A percentile compares a stretch with the other conserved stretches of the same genome.
These are phyloP conservation scores for Carassius auratus DNA, from an alignment of 2,113 vertebrate genomes.

Conservation along the genomic window DNA sequence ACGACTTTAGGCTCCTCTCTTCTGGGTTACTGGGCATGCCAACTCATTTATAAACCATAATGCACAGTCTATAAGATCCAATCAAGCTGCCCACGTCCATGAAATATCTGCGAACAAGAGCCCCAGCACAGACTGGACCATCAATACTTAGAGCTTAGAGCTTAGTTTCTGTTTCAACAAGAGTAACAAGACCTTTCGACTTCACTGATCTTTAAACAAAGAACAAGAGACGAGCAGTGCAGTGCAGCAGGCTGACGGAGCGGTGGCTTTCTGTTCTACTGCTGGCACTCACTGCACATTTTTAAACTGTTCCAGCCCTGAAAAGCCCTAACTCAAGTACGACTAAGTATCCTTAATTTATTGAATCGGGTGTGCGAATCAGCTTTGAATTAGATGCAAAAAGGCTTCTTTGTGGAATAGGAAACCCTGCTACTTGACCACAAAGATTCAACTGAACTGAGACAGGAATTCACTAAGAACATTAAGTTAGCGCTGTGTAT, in stretches of 20 bases:
- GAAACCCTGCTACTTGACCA: background rate
- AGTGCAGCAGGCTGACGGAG: background rate
- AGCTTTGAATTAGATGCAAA: slow-evolving; percentile 15
- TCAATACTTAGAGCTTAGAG: background rate
- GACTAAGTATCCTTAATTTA: slow-evolving; percentile 33
- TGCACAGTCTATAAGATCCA: slow-evolving; percentile 8
- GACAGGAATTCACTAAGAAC: background rate
- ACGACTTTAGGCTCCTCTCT: background rate
- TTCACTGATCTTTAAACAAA: slow-evolving; percentile 40
- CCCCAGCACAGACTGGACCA: slow-evolving; percentile 11
- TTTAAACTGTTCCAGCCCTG: background rate
- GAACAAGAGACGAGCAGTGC: slow-evolving; percentile 11
- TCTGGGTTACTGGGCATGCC: background rate
- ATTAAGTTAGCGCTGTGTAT: background rate
- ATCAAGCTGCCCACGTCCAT: background rate
- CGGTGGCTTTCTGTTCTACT: background rate
- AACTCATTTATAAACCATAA: slow-evolving; percentile 23
- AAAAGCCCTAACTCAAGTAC: slow-evolving; percentile 30
- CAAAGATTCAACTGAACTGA: slow-evolving; percentile 2
- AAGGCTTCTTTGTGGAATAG: slow-evolving; percentile 7
- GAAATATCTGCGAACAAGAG: background rate
- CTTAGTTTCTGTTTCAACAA: slow-evolving; percentile 2
- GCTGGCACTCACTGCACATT: background rate
- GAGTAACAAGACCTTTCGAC: slow-evolving; percentile 29
- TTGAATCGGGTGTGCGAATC: slow-evolving; percentile 24